Evolutionary conservation across 2,113 vertebrate species (phyloP).

Genomic region (Macrotus californicus): DNA sequence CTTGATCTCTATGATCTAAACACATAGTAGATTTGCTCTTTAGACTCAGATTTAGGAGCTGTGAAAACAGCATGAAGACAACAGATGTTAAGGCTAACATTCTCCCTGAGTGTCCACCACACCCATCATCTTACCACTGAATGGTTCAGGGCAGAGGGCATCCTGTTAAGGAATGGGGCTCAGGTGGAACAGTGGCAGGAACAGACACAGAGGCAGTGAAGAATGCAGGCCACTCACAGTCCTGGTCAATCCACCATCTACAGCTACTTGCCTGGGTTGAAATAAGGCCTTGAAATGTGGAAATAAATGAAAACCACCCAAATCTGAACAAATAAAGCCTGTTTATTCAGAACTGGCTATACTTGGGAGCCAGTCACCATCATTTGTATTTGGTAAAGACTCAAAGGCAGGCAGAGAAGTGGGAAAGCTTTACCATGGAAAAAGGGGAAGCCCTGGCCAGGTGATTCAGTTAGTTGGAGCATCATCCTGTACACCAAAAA

Average conservation of each 20-base stretch:
- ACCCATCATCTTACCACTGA: not conserved
- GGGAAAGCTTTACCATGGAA: not conserved
- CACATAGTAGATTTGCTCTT: not conserved
- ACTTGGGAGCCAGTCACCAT: not conserved
- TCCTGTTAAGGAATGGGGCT: not conserved
- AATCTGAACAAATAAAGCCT: not conserved
- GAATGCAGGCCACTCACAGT: not conserved
- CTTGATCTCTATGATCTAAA: slow-evolving; percentile 12
- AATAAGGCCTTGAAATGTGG: not conserved
- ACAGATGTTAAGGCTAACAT: not conserved
- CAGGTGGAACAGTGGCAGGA: not conserved
- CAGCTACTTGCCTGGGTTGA: not conserved
- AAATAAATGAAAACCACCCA: not conserved
- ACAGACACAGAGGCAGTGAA: not conserved
- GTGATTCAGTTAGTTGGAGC: too few relatives aligned
- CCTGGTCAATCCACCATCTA: not conserved
- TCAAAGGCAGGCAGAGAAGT: not conserved
- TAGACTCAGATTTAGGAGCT: not conserved
- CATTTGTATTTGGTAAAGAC: not conserved
- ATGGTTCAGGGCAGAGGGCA: not conserved
- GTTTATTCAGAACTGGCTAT: not conserved
- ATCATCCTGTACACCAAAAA: too few relatives aligned
- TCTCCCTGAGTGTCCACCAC: not conserved
- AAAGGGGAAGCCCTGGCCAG: not conserved
- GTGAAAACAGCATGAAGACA: not conserved